phyloP scores from a whole-genome alignment of 2,888 invertebrate genomes.

The Baccha elongata region DNA sequence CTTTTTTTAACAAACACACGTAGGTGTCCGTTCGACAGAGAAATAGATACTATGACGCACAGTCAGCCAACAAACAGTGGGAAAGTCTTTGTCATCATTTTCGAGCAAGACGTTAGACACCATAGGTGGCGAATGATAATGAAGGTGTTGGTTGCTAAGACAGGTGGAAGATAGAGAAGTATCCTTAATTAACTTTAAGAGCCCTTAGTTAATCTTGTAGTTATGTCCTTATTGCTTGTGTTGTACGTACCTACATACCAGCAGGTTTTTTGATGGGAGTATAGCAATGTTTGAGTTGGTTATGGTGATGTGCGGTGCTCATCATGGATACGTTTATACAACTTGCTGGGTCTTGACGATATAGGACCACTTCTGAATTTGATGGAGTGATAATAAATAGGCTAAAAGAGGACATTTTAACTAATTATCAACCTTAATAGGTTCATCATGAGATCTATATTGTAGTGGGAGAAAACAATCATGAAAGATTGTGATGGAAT shows the following conservation, averaged over 20 bases:
- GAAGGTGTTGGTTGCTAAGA: slow-evolving; percentile 43
- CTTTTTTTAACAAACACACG: slow-evolving; percentile 6
- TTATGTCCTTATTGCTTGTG: slow-evolving; percentile 30
- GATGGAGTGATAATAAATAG: background rate
- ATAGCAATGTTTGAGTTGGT: background rate
- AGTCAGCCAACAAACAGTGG: background rate
- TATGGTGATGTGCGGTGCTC: no score
- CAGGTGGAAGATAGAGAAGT: slow-evolving; percentile 45
- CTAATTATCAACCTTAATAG: background rate
- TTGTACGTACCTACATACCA: background rate
- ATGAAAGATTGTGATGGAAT: no score
- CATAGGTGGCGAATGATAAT: slow-evolving; percentile 39
- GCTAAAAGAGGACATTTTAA: background rate
- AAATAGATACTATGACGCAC: background rate
- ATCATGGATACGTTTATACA: no score
- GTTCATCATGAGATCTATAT: background rate
- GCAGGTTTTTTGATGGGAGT: background rate
- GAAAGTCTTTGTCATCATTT: slow-evolving; percentile 19
- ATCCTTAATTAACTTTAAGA: slow-evolving; percentile 64
- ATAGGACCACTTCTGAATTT: background rate
- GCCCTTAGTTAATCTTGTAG: slow-evolving; percentile 53
- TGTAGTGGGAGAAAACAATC: background rate
- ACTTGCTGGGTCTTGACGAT: background rate
- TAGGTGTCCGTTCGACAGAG: slow-evolving; percentile 33
- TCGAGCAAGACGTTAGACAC: slow-evolving; percentile 38